phyloP scores from a whole-genome alignment of 2,888 invertebrate species.

The Drosophila kambysellisi region DNA sequence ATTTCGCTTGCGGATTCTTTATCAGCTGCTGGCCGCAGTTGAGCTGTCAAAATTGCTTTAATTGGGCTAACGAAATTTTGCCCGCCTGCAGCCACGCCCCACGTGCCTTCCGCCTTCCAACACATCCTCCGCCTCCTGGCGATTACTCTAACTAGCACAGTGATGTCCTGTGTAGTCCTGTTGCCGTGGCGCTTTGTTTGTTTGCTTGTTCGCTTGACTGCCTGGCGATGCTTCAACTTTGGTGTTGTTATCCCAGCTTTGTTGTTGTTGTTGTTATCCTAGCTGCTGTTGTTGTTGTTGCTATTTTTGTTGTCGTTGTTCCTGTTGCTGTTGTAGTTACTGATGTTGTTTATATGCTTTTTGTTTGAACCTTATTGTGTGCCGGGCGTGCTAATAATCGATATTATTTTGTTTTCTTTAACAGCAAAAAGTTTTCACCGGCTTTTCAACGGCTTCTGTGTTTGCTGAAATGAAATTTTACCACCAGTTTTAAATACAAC shows the following conservation, averaged over 20 bases:
- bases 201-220: constrained; percentile 60
- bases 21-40: constrained; percentile 45
- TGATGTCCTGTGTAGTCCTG: constrained; percentile 11
- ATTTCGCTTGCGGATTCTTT: constrained; percentile 18
- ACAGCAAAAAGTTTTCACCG: constrained; percentile 69
- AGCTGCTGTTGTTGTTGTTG: background rate
- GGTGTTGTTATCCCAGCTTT: constrained; percentile 2
- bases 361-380: constrained; percentile 34
- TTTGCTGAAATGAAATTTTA: constrained; percentile 9
- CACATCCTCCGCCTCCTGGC: background rate
- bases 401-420: constrained; percentile 76
- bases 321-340: constrained; percentile 21
- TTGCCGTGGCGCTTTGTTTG: constrained; percentile 57
- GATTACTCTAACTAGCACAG: background rate
- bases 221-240: constrained; percentile 13
- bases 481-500: constrained; percentile 1
- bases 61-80: constrained; percentile 69
- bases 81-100: constrained; percentile 28
- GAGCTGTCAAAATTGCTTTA: constrained; percentile 75
- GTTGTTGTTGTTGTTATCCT: constrained; percentile 18
- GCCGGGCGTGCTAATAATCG: constrained; percentile 70
- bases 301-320: constrained; percentile 3
- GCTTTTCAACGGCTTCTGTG: constrained; percentile 45
- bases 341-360: constrained; percentile 52
- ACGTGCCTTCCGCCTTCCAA: background rate